Conservation (phyloP, 2,113 vertebrate genomes). For the Neodon shergylaensis region DNA sequence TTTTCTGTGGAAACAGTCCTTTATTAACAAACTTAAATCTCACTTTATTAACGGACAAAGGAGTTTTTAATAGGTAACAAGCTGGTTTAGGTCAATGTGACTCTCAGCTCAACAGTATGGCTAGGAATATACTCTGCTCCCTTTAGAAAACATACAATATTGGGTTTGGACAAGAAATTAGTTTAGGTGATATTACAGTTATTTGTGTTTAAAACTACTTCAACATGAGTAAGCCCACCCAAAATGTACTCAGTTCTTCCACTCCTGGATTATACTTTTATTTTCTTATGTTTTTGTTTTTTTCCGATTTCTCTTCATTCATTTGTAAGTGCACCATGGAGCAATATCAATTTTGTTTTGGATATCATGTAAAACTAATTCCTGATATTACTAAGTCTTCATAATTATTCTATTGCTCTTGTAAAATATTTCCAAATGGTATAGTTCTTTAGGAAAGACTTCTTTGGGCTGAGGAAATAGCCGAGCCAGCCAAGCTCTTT, state of each 20-base stretch:
- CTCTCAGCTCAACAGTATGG: not conserved
- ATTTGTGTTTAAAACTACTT: constrained; percentile 3
- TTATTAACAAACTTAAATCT: constrained; percentile 9
- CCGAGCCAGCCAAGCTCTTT: not conserved
- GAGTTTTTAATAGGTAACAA: not conserved
- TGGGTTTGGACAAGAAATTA: not conserved
- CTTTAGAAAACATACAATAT: constrained; percentile 13
- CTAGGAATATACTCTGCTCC: not conserved
- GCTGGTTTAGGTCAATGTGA: not conserved
- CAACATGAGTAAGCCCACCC: not conserved
- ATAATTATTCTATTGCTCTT: constrained; percentile 23
- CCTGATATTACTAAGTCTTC: not conserved
- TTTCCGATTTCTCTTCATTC: not conserved
- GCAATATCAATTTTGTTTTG: constrained; percentile 1
- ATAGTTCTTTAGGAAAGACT: not conserved
- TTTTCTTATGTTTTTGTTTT: not conserved
- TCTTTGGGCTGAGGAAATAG: not conserved
- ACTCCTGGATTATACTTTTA: not conserved
- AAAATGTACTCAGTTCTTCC: not conserved
- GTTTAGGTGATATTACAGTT: constrained; percentile 1
- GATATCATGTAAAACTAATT: not conserved
- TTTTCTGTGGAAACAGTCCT: not conserved
- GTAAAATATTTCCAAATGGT: not conserved
- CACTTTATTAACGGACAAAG: constrained; percentile 2
- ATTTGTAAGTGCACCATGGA: not conserved